Percentiles rank a stretch among this genome's conserved stretches.
Conservation (phyloP, 2,888 invertebrate species). For the Archips crataeganus region DNA sequence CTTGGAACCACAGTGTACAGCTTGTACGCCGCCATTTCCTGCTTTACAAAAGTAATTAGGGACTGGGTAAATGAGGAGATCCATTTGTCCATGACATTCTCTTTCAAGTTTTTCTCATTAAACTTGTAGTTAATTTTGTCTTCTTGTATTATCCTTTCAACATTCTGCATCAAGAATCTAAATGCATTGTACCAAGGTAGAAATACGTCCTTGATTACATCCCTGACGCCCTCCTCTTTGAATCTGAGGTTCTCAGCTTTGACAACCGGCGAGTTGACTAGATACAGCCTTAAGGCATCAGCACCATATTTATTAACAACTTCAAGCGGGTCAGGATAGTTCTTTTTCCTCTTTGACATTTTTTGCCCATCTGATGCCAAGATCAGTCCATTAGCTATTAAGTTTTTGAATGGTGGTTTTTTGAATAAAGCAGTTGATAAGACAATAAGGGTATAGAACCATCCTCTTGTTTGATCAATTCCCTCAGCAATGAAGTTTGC, state of each 20-base stretch:
- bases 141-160: constrained; percentile 92
- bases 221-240: constrained; percentile 98
- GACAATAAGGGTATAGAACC: constrained; percentile 99
- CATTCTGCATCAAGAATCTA: constrained; percentile 97
- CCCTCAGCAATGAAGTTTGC: constrained; percentile 99
- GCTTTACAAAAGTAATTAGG: constrained; percentile 93
- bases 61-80: constrained; percentile 98
- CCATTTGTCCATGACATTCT: constrained; percentile 98
- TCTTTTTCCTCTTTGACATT: constrained; percentile 99
- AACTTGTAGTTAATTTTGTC: constrained; percentile 84
- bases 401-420: constrained; percentile 98
- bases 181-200: constrained; percentile 98
- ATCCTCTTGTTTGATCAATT: constrained; percentile 98
- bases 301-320: constrained; percentile 97
- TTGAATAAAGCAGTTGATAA: constrained; percentile 98
- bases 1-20: constrained; percentile 98
- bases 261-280: constrained; percentile 99
- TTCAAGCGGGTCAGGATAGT: constrained; percentile 98
- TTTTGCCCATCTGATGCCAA: constrained; percentile 99
- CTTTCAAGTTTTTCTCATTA: constrained; percentile 81
- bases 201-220: constrained; percentile 98
- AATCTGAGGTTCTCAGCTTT: constrained; percentile 98
- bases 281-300: constrained; percentile 97
- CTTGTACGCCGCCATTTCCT: constrained; percentile 97
- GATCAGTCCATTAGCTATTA: constrained; percentile 98